Evolutionary conservation across 2,888 invertebrate genomes (phyloP), one percentile per base, ranked within the genome.

Genomic region (Tenthredo distinguenda): DNA sequence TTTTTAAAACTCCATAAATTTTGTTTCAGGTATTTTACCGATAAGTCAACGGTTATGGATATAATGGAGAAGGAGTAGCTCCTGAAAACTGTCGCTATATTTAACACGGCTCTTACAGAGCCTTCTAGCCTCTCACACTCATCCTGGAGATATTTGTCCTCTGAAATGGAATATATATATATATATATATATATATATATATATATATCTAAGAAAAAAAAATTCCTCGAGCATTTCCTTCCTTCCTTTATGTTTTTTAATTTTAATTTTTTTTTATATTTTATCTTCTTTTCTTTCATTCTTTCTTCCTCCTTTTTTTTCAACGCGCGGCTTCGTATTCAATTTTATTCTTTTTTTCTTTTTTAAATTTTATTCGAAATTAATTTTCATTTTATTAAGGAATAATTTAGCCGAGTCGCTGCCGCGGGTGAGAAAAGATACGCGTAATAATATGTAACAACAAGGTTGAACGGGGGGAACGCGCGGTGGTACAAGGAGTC

Each of bases 381-480:
- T 6, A 1, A 0, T 18, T n/a, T n/a, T 7, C n/a, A 55, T 55
- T 55, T 55, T n/a, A n/a, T 1, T 6, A 6, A 6, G n/a, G n/a
- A 55, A 55, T 55, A 55, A 55, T 55, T 55, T n/a, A 55, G 55
- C 55, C 7, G 55, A 18, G 55, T 55, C n/a, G 10, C 34, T 26
- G 18, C 34, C 15, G 34, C 18, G 31, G 68, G 34, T 68, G 68
- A 68, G 34, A 65, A 47, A 68, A 34, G 68, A 68, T 68, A 68
- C 68, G 68, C 68, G 34, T 68, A 68, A 68, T 68, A 68, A 68
- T 68, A 68, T 15, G 34, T n/a, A 55, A 65, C 34, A 68, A 68
- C 15, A 34, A 68, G 18, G 26, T 12, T 62, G 12, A 26, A 62
- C 21, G n/a, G 62, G 10, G 26, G 26, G 62, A 2, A 12, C 2